phyloP scores from a whole-genome alignment of 2,888 invertebrate genomes.

The Campoplex nolae region DNA sequence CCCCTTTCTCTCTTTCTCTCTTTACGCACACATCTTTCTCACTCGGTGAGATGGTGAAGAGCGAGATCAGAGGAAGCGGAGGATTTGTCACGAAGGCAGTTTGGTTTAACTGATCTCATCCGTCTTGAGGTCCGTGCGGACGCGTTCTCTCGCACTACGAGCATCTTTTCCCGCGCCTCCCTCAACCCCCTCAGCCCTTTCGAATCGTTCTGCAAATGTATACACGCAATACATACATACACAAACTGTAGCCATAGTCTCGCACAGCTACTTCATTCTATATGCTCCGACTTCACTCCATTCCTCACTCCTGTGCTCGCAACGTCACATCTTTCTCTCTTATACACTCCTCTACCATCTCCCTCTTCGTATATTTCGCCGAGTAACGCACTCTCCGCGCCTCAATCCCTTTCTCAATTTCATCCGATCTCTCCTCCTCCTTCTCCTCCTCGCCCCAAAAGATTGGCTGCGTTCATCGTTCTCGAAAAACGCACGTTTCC shows the following conservation, averaged over 20 bases:
- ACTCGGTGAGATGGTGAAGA: constrained; percentile 27
- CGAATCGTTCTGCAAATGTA: constrained; percentile 52
- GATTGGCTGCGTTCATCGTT: not conserved
- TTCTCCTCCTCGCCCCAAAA: not conserved
- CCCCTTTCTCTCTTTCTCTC: not conserved
- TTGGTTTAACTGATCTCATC: constrained; percentile 84
- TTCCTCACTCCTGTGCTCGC: constrained; percentile 22
- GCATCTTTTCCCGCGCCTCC: constrained; percentile 60
- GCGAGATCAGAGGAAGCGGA: constrained; percentile 81
- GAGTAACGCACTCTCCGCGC: not conserved
- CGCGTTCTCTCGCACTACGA: constrained; percentile 60
- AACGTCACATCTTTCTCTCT: constrained; percentile 35
- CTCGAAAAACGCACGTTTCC: not conserved
- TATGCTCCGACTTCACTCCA: constrained; percentile 46
- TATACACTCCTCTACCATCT: not conserved
- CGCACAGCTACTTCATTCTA: constrained; percentile 41
- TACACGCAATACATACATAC: not conserved
- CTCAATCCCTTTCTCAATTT: constrained; percentile 17
- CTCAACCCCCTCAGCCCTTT: constrained; percentile 60
- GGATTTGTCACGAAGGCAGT: constrained; percentile 84
- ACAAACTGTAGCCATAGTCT: constrained; percentile 5
- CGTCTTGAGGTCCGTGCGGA: constrained; percentile 80
- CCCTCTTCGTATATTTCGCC: not conserved
- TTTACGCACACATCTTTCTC: constrained; percentile 31
- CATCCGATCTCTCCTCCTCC: not conserved